Conservation (phyloP, 2,113 vertebrate species). For the Oreochromis niloticus region DNA sequence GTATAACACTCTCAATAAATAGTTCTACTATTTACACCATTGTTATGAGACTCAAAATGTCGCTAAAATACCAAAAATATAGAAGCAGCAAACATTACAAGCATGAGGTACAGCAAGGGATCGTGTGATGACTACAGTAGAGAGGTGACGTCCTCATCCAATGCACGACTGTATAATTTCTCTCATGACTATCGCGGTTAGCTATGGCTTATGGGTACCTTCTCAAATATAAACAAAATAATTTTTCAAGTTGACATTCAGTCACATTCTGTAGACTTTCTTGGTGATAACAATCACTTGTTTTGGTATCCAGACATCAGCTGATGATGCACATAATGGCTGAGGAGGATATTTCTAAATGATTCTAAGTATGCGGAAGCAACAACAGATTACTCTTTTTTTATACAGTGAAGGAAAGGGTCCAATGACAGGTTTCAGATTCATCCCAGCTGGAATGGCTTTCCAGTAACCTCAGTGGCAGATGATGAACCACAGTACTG, state of each 20-base stretch:
- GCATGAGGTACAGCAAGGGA: constrained; percentile 94
- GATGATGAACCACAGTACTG: constrained; percentile 35
- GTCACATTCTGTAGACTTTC: constrained; percentile 63
- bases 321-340: neutral
- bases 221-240: constrained; percentile 72
- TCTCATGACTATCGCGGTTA: constrained; percentile 69
- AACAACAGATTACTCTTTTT: neutral
- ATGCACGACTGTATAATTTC: constrained; percentile 71
- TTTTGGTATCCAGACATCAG: constrained; percentile 22
- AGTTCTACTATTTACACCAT: constrained; percentile 99
- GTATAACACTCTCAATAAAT: constrained; percentile 99
- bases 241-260: constrained; percentile 73
- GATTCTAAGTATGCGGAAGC: neutral
- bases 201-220: constrained; percentile 78
- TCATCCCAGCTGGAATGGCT: constrained; percentile 21
- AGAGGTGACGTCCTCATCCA: constrained; percentile 80
- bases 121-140: constrained; percentile 86
- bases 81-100: constrained; percentile 97
- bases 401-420: neutral
- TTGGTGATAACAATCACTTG: neutral
- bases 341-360: neutral
- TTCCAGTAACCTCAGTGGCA: constrained; percentile 37
- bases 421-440: neutral
- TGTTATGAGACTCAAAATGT: constrained; percentile 86
- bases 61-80: constrained; percentile 82